Evolutionary conservation across 2,888 invertebrate genomes (phyloP), one percentile per base, ranked within the genome.

Genomic region (Drosophila hamatofila): DNA sequence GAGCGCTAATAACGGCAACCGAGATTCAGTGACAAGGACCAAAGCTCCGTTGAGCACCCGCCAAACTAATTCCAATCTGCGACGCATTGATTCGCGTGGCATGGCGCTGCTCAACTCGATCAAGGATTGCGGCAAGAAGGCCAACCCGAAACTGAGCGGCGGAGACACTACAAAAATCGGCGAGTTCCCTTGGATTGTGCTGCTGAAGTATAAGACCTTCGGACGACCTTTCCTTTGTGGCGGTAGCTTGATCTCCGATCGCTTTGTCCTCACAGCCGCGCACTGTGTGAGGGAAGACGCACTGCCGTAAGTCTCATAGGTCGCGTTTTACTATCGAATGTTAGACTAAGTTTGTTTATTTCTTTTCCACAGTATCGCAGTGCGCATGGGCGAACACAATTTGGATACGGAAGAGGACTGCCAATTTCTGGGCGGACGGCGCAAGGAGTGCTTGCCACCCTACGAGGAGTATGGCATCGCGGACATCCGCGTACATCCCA

Each of bases 171-270:
- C 96, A 0, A 91, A 91, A 0, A 89, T 96, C 6, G 94, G 94
- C 44, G 95, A 96, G 80, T 96, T 95, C 92, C 96, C 96, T 0
- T 96, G 96, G 96, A 95, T 96, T 96, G 96, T 95, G 0, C 92
- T 96, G 2, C 89, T 96, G n/a, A 94, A 94, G 2, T 96, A 96
- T 78, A 90, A 93, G 55, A 91, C 93, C 62, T 27, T 64, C 0
- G 80, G 80, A 2, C 67, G 81, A 7, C 70, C 64, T 44, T 91
- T 94, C 90, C 92, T 92, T 25, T 92, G 92, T 63, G 92, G 90
- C n/a, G 92, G 92, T 21, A 83, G 91, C 16, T 62, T 92, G 58
- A 92, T 92, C 52, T 80, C 81, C 14, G 77, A 87, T 49, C 83
- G 83, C 35, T 91, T 88, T 60, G 83, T 92, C 27, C 63, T 92